Percentiles rank a stretch among this genome's conserved stretches.
phyloP scores from a whole-genome alignment of 1,140 invertebrate species.

The Condylostylus longicornis region DNA sequence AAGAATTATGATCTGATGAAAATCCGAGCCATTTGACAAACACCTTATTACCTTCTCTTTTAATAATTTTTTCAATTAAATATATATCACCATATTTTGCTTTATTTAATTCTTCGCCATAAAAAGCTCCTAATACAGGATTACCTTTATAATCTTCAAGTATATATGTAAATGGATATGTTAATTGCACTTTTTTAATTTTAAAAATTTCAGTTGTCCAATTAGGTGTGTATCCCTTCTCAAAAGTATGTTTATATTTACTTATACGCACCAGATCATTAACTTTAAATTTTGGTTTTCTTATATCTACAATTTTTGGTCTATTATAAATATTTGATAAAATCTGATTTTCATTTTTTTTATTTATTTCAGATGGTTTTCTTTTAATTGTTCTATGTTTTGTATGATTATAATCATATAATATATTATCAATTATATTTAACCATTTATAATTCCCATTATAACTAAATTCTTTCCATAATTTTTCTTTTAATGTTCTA shows the following conservation, averaged over 20 bases:
- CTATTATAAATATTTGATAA: constrained; percentile 7
- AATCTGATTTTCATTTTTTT: constrained; percentile 15
- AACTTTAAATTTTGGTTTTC: constrained; percentile 6
- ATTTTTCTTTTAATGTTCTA: too few species aligned
- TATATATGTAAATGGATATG: constrained; percentile 20
- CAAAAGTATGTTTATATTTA: too few species aligned
- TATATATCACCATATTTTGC: constrained; percentile 18
- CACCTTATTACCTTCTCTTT: constrained; percentile 15
- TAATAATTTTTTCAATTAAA: constrained; percentile 22
- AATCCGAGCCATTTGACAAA: constrained; percentile 27
- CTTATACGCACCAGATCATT: too few species aligned
- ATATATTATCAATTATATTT: constrained; percentile 25
- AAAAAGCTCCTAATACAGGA: constrained; percentile 23
- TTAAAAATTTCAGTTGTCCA: constrained; percentile 30
- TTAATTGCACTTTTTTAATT: constrained; percentile 17
- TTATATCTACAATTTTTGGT: too few species aligned
- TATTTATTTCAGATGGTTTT: constrained; percentile 22
- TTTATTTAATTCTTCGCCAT: constrained; percentile 21
- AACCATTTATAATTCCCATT: constrained; percentile 28
- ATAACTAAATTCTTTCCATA: constrained; percentile 31
- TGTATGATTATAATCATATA: constrained; percentile 28
- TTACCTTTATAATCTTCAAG: constrained; percentile 15
- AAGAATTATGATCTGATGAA: constrained; percentile 14
- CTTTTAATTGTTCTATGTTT: constrained; percentile 30
- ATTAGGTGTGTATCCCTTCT: constrained; percentile 25